These are phyloP conservation scores for Phylloscopus trochiloides DNA, from an alignment of 2,113 vertebrate genomes.

Conservation along the genomic window DNA sequence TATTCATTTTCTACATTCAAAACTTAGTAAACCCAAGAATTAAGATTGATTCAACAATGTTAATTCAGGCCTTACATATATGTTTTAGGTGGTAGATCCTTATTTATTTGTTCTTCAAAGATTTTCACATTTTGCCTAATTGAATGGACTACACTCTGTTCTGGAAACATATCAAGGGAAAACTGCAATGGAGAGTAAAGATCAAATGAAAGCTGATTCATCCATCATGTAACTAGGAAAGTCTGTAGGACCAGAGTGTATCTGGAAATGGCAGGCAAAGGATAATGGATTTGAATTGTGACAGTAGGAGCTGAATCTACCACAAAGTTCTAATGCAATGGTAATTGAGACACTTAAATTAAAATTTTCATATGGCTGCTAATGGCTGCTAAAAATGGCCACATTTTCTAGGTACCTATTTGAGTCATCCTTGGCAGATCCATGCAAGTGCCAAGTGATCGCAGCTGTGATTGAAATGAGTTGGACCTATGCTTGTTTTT, in stretches of 20 bases:
- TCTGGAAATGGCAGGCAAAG: background rate
- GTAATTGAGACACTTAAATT: slow-evolving; percentile 13
- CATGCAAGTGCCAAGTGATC: slow-evolving; percentile 49
- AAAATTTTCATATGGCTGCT: slow-evolving; percentile 52
- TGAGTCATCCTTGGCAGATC: slow-evolving; percentile 57
- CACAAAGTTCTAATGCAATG: slow-evolving; percentile 32
- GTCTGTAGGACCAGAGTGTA: background rate
- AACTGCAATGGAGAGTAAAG: background rate
- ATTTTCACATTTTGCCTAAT: background rate
- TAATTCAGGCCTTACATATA: background rate
- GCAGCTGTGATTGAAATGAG: slow-evolving; percentile 51
- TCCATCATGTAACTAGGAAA: background rate
- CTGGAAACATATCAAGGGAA: background rate
- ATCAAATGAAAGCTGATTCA: background rate
- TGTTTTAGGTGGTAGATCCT: background rate
- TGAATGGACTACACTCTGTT: background rate
- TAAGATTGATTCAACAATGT: background rate
- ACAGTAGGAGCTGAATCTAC: slow-evolving; percentile 19
- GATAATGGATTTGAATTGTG: background rate
- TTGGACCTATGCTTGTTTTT: slow-evolving; percentile 38
- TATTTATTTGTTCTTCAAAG: background rate
- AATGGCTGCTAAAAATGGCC: slow-evolving; percentile 58
- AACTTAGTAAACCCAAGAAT: background rate
- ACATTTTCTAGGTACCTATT: slow-evolving; percentile 50
- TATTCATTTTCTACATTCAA: background rate